Percentiles rank a stretch among this genome's conserved stretches.
Conservation (phyloP, 2,888 invertebrate species). For the Xestia c-nigrum region DNA sequence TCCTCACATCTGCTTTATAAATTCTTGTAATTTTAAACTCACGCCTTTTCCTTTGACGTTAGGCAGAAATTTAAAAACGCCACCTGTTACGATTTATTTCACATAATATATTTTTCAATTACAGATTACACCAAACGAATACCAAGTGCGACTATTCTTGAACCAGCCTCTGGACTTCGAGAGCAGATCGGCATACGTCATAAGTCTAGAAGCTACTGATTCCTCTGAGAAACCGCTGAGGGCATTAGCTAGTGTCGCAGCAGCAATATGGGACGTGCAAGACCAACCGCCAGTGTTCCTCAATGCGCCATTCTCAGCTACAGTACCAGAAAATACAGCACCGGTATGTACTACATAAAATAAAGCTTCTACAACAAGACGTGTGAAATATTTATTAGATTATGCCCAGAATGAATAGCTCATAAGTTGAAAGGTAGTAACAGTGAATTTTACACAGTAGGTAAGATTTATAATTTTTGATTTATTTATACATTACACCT, state of each 20-base stretch:
- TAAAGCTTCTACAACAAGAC: neutral
- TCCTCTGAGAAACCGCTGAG: slow-evolving; percentile 91
- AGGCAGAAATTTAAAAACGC: neutral
- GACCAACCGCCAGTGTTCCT: slow-evolving; percentile 96
- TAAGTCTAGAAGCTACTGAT: slow-evolving; percentile 93
- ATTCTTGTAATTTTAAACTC: neutral
- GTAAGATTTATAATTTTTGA: no score
- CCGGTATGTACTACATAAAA: slow-evolving; percentile 81
- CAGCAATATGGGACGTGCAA: slow-evolving; percentile 94
- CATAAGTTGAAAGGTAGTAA: neutral
- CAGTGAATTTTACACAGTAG: neutral
- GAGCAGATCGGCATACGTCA: slow-evolving; percentile 93
- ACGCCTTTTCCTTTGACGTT: neutral
- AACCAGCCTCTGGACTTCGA: slow-evolving; percentile 94
- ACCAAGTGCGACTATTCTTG: slow-evolving; percentile 92
- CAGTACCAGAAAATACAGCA: slow-evolving; percentile 93
- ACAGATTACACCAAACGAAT: slow-evolving; percentile 92
- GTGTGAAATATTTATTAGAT: neutral
- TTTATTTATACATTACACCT: no score
- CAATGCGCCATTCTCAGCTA: slow-evolving; percentile 95
- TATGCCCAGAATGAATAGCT: neutral
- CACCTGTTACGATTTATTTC: neutral
- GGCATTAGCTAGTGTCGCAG: slow-evolving; percentile 93
- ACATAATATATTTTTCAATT: slow-evolving; percentile 49
- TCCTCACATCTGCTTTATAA: neutral